Conservation (phyloP, 2,797 vertebrate species). For the Threskiornis aethiopicus region DNA sequence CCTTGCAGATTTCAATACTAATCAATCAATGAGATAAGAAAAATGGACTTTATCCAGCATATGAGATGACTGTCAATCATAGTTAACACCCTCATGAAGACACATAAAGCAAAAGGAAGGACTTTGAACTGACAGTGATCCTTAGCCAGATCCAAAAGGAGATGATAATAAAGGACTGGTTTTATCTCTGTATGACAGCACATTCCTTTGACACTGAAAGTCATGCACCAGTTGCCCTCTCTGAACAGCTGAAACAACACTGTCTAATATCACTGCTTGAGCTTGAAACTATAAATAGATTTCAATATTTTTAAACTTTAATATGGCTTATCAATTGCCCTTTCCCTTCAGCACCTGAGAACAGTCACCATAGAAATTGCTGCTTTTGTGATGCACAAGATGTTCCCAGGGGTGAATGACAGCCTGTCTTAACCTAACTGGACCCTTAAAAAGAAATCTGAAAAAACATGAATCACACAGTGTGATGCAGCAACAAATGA, state of each 20-base stretch:
- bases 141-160: background rate
- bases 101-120: background rate
- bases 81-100: background rate
- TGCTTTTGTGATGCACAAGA: background rate
- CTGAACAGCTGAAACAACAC: background rate
- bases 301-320: background rate
- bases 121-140: background rate
- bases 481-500: background rate
- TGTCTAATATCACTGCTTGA: background rate
- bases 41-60: background rate
- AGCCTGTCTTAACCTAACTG: background rate
- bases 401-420: background rate
- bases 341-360: background rate
- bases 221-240: background rate
- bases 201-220: background rate
- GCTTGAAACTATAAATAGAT: background rate
- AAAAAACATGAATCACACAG: background rate
- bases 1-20: background rate
- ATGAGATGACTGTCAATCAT: background rate
- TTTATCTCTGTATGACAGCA: background rate
- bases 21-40: background rate
- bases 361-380: background rate
- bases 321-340: background rate
- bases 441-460: background rate
- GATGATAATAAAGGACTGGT: background rate